Percentiles rank a stretch among this genome's conserved stretches.
Evolutionary conservation across 2,797 vertebrate genomes (phyloP).

Genomic region (Danio albolineatus): DNA sequence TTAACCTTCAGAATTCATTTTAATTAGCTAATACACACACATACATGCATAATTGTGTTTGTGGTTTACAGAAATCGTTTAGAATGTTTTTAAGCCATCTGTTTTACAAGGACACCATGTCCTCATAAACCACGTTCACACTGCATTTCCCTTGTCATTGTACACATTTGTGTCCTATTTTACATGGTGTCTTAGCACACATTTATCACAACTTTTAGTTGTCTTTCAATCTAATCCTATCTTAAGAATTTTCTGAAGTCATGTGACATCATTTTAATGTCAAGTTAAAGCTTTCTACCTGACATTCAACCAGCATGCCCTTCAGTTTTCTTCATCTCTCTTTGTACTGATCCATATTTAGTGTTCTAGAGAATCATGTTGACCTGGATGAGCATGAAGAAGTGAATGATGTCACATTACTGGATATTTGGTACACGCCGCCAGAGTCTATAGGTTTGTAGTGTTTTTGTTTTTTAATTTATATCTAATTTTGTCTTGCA

Average conservation of each 20-base stretch:
- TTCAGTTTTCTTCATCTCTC: background rate
- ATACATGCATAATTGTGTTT: too few relatives aligned
- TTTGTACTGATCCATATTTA: constrained; percentile 10
- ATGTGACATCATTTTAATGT: background rate
- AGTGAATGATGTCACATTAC: constrained; percentile 51
- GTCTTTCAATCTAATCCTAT: too few relatives aligned
- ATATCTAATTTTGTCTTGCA: background rate
- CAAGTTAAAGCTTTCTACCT: background rate
- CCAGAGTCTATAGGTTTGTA: constrained; percentile 54
- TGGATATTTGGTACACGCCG: constrained; percentile 60
- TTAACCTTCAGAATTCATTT: too few relatives aligned
- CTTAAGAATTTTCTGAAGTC: background rate
- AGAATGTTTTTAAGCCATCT: too few relatives aligned
- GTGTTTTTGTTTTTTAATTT: background rate
- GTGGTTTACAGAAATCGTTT: too few relatives aligned
- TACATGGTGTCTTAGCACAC: too few relatives aligned
- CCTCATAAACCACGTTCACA: too few relatives aligned
- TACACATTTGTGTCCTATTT: too few relatives aligned
- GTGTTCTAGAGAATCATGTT: constrained; percentile 46
- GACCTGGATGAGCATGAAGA: constrained; percentile 14
- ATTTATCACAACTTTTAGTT: too few relatives aligned
- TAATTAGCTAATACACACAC: too few relatives aligned
- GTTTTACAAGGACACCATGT: too few relatives aligned
- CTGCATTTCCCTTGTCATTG: too few relatives aligned
- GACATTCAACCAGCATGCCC: background rate